Percentiles rank a stretch among this genome's conserved stretches.
phyloP scores from a whole-genome alignment of 2,888 invertebrate genomes.

The Uloborus plumipes region DNA sequence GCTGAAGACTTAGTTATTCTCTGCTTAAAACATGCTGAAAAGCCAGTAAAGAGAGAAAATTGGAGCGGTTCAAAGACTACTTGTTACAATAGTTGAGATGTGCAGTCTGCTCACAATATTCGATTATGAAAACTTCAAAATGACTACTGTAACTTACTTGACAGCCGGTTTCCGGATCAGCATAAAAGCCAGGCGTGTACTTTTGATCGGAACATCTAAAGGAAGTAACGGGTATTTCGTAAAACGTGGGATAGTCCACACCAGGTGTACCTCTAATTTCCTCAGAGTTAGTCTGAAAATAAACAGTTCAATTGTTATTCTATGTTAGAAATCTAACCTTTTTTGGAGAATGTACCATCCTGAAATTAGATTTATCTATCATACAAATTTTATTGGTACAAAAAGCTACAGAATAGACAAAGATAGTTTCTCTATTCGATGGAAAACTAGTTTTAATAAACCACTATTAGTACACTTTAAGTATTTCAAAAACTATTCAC shows the following conservation, averaged over 20 bases:
- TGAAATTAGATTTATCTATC: not conserved
- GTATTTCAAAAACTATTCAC: too few relatives aligned
- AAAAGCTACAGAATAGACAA: too few relatives aligned
- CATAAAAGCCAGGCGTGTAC: conserved; percentile 39
- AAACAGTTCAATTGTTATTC: not conserved
- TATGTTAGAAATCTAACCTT: not conserved
- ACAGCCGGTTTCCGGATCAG: conserved; percentile 45
- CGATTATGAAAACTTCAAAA: not conserved
- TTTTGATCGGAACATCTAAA: conserved; percentile 40
- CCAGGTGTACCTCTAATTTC: conserved; percentile 32
- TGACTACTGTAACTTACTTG: conserved; percentile 23
- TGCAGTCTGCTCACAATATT: too few relatives aligned
- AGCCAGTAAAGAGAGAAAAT: too few relatives aligned
- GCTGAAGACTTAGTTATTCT: too few relatives aligned
- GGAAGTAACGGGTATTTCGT: conserved; percentile 32
- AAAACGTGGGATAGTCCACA: conserved; percentile 42
- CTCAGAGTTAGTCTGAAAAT: conserved; percentile 9
- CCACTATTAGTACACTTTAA: too few relatives aligned
- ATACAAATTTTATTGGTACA: too few relatives aligned
- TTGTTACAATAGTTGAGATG: too few relatives aligned
- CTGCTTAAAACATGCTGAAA: too few relatives aligned
- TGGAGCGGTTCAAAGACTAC: too few relatives aligned
- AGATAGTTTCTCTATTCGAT: too few relatives aligned
- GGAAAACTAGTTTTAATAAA: too few relatives aligned
- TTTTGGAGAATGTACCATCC: not conserved